Evolutionary conservation across 2,888 invertebrate genomes (phyloP).

Genomic region (Tenthredo amoena): DNA sequence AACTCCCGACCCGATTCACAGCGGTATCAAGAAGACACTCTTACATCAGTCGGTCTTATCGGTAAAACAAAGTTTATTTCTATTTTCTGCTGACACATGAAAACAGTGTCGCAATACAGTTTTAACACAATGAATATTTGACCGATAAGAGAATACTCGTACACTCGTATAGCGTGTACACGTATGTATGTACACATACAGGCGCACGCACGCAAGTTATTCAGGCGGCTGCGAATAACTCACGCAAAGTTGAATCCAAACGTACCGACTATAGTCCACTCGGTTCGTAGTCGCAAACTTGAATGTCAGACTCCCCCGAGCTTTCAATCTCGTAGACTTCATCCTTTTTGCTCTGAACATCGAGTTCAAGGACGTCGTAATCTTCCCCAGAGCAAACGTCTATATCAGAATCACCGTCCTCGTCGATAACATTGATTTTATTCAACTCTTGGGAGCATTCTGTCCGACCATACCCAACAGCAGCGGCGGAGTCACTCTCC

Average conservation of each 20-base stretch:
- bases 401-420: constrained; percentile 66
- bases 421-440: constrained; percentile 52
- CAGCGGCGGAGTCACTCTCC: constrained; percentile 16
- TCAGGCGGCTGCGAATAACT: constrained; percentile 17
- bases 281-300: constrained; percentile 67
- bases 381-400: constrained; percentile 68
- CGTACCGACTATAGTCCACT: constrained; percentile 45
- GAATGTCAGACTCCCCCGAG: constrained; percentile 66
- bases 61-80: background rate
- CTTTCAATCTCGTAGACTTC: constrained; percentile 61
- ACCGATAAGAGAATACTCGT: constrained; percentile 25
- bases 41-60: background rate
- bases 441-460: background rate
- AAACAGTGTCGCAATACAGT: constrained; percentile 12
- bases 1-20: background rate
- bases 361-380: constrained; percentile 66
- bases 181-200: constrained; percentile 16
- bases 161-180: constrained; percentile 8
- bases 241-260: background rate
- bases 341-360: constrained; percentile 58
- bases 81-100: constrained; percentile 13
- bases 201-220: background rate
- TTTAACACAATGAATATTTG: constrained; percentile 42
- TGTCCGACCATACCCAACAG: background rate
- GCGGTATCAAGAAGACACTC: background rate